Evolutionary conservation across 2,888 invertebrate species (phyloP).

Genomic region (Iphiclides podalirius): DNA sequence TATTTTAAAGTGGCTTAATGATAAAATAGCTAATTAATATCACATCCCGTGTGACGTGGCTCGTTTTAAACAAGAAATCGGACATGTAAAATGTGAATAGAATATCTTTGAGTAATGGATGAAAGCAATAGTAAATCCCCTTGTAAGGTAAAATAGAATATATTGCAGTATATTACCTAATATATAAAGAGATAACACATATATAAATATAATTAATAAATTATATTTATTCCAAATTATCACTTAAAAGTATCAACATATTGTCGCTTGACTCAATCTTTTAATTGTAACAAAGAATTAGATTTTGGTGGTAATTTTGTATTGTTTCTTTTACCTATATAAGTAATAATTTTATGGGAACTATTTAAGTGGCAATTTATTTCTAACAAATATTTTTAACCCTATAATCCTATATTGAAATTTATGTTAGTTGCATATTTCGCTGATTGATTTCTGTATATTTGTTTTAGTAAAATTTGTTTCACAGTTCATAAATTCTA

Average conservation of each 20-base stretch:
- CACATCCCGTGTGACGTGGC: slow-evolving; percentile 66
- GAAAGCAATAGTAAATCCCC: slow-evolving; percentile 70
- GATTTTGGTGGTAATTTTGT: not conserved
- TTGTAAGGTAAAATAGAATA: slow-evolving; percentile 67
- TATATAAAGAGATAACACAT: not conserved
- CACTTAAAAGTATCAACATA: too few relatives aligned
- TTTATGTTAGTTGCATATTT: not conserved
- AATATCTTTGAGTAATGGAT: slow-evolving; percentile 70
- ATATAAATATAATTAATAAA: not conserved
- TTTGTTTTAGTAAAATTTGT: not conserved
- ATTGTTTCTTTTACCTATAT: not conserved
- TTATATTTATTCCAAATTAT: not conserved
- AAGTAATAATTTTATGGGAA: not conserved
- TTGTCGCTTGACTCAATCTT: not conserved
- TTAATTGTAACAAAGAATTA: not conserved
- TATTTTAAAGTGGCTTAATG: slow-evolving; percentile 74
- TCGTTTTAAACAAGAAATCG: slow-evolving; percentile 50
- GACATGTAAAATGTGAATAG: slow-evolving; percentile 69
- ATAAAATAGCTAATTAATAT: slow-evolving; percentile 66
- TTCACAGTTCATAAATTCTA: slow-evolving; percentile 2
- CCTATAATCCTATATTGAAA: not conserved
- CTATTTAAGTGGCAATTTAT: not conserved
- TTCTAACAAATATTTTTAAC: not conserved
- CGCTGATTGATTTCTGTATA: not conserved
- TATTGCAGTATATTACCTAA: not conserved